A percentile compares a stretch with the other conserved stretches of the same genome.
These are phyloP conservation scores for Aromia moschata DNA, from an alignment of 2,888 invertebrate genomes.

Conservation along the genomic window DNA sequence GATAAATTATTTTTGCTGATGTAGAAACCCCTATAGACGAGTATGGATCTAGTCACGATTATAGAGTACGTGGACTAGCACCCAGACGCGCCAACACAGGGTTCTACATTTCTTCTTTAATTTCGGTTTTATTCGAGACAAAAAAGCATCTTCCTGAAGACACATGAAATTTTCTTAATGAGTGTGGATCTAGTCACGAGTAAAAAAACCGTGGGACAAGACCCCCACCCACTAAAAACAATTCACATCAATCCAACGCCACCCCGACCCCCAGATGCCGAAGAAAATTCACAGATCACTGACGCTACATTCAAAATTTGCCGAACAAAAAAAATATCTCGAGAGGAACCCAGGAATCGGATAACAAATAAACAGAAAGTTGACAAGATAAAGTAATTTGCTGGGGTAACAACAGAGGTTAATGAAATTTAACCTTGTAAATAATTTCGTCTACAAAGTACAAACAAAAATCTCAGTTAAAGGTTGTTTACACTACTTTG, in stretches of 20 bases:
- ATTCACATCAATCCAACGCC: slow-evolving; percentile 38
- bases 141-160: slow-evolving; percentile 21
- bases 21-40: slow-evolving; percentile 75
- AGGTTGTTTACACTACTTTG: slow-evolving; percentile 58
- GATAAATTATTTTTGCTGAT: slow-evolving; percentile 13
- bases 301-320: slow-evolving; percentile 35
- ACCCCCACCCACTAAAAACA: slow-evolving; percentile 75
- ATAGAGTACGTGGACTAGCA: slow-evolving; percentile 74
- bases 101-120: slow-evolving; percentile 40
- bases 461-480: slow-evolving; percentile 40
- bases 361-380: slow-evolving; percentile 29
- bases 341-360: slow-evolving; percentile 26
- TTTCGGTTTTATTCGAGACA: background rate
- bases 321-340: slow-evolving; percentile 31
- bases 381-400: slow-evolving; percentile 34
- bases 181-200: slow-evolving; percentile 90
- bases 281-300: slow-evolving; percentile 30
- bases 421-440: slow-evolving; percentile 48
- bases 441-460: slow-evolving; percentile 41
- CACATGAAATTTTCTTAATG: slow-evolving; percentile 71
- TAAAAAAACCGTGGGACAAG: slow-evolving; percentile 69
- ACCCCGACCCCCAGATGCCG: slow-evolving; percentile 11
- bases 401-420: slow-evolving; percentile 42
- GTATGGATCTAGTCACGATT: slow-evolving; percentile 89
- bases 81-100: slow-evolving; percentile 81